Evolutionary conservation across 2,113 vertebrate species (phyloP), one percentile per base, ranked within the genome.

Genomic region (Tachysurus fulvidraco): DNA sequence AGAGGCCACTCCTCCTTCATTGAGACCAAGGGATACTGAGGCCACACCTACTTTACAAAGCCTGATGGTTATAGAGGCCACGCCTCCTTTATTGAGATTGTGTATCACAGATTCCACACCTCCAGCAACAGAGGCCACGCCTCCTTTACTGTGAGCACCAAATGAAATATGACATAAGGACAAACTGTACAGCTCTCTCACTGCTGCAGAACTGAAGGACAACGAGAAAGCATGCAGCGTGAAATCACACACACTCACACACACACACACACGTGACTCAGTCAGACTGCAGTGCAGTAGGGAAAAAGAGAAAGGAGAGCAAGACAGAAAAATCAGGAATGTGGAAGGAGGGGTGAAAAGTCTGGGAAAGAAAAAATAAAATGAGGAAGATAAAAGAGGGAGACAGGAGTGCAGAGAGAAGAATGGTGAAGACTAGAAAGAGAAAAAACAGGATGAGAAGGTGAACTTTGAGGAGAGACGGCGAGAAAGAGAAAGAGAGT

Each of bases 201-300:
- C 69, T 71, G 77, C 85, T 54, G 88, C 85, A 86, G 82, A 84
- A 87, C 88, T 36, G 81, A 81, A 71, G 83, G 78, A 28, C 54
- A 67, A 60, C 16, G 12, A 86, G 74, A 86, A 84, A 46, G 36
- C 85, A 86, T 62, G 85, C 85, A 83, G 79, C 55, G 19, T 74
- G 67, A 86, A 86, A 80, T 71, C 77, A 50, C 46, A 50, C 46
- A 50, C 46, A 19, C 81, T 17, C 59, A 30, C 30, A 50, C 23
- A 83, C 64, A 84, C 41, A 13, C 50, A 28, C 36, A 11, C n/a
- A 78, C 57, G 36, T 59, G 73, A 50, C 74, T 74, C 28, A 77
- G 21, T 67, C 52, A 28, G 55, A 76, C 83, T 64, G 54, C 60
- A 83, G 30, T 84, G 52, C 44, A 84, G 60, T 52, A 50, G 44